phyloP scores from a whole-genome alignment of 2,113 vertebrate genomes.

The Psittacara wagleri region DNA sequence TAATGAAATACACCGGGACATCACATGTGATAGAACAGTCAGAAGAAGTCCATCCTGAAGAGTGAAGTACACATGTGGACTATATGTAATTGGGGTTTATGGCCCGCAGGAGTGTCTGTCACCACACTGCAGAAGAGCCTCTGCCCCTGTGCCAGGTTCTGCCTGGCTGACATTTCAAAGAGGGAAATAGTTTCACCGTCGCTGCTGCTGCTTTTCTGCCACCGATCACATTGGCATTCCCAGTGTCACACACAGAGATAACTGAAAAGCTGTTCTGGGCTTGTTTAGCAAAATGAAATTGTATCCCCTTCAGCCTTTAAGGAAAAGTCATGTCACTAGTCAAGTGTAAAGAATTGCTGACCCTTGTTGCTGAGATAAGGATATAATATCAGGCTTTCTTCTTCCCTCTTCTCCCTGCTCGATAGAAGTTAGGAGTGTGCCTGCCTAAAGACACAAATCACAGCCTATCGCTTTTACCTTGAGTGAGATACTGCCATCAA shows the following conservation, averaged over 20 bases:
- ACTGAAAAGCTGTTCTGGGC: neutral
- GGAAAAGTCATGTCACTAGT: neutral
- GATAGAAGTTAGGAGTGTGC: neutral
- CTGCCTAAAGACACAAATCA: neutral
- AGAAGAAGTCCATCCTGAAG: neutral
- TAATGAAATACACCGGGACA: neutral
- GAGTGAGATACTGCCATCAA: neutral
- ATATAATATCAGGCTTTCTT: neutral
- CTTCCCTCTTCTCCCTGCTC: neutral
- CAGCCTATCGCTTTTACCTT: neutral
- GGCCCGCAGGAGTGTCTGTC: neutral
- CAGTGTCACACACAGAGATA: neutral
- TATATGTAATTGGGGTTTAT: neutral
- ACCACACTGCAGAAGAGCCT: neutral
- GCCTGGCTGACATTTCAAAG: neutral
- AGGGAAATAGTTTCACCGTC: neutral
- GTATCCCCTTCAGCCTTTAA: slow-evolving; percentile 25
- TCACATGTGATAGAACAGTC: neutral
- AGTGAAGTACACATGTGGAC: neutral
- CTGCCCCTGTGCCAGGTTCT: neutral
- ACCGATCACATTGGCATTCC: neutral
- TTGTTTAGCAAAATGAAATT: slow-evolving; percentile 35
- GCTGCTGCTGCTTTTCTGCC: neutral
- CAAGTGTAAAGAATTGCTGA: neutral
- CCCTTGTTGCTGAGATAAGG: slow-evolving; percentile 32